Evolutionary conservation across 2,113 vertebrate species (phyloP).

Genomic region (Rhegmatorhina hoffmannsi): DNA sequence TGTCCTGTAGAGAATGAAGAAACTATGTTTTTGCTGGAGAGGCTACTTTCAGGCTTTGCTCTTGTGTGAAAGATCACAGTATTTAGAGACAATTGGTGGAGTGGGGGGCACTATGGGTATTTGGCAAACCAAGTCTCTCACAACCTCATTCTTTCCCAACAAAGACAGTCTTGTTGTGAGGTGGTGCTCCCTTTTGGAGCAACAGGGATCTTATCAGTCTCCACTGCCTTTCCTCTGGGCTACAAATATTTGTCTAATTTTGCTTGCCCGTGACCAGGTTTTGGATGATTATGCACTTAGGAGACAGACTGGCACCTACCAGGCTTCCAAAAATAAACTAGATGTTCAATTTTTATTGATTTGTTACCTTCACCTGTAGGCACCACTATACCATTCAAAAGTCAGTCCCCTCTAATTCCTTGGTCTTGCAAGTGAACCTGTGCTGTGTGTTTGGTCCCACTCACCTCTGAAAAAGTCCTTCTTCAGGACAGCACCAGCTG

Average conservation of each 20-base stretch:
- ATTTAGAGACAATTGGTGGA: conserved; percentile 37
- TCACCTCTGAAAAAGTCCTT: neutral
- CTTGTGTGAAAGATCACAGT: conserved; percentile 4
- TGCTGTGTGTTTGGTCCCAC: neutral
- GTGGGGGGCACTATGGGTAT: neutral
- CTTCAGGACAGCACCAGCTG: neutral
- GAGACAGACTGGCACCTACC: conserved; percentile 36
- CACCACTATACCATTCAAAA: neutral
- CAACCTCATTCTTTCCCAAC: conserved; percentile 33
- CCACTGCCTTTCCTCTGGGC: conserved; percentile 48
- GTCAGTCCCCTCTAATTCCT: neutral
- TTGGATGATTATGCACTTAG: neutral
- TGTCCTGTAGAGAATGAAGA: neutral
- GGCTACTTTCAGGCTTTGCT: conserved; percentile 22
- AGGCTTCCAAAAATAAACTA: conserved; percentile 1
- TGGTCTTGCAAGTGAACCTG: neutral
- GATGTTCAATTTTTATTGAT: neutral
- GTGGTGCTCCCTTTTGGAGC: conserved; percentile 14
- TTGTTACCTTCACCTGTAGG: neutral
- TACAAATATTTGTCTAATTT: conserved; percentile 45
- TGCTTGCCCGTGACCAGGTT: neutral
- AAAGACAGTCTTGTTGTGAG: conserved; percentile 59
- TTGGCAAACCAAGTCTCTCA: conserved; percentile 35
- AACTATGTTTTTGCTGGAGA: conserved; percentile 16
- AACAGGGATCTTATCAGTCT: conserved; percentile 50